A percentile compares a stretch with the other conserved stretches of the same genome.
Evolutionary conservation across 2,888 invertebrate genomes (phyloP).

Genomic region (Arctia plantaginis): DNA sequence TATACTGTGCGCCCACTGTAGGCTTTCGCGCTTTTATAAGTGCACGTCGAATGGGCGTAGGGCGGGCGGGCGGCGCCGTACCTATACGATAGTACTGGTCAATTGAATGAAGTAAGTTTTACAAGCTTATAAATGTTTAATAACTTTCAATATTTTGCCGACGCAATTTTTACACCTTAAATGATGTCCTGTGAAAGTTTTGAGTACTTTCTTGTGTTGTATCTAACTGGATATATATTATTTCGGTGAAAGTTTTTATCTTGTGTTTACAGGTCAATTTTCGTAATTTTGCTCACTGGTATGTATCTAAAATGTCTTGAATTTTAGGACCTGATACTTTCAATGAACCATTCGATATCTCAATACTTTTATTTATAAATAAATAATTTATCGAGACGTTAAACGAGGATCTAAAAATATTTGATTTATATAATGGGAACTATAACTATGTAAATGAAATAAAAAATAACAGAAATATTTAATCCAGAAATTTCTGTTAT

Average conservation of each 20-base stretch:
- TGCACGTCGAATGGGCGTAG: conserved; percentile 35
- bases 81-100: conserved; percentile 29
- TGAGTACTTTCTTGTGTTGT: conserved; percentile 5
- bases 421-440: too few relatives aligned
- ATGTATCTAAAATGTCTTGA: background rate
- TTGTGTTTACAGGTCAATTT: background rate
- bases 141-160: background rate
- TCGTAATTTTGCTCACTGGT: background rate
- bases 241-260: background rate
- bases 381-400: too few relatives aligned
- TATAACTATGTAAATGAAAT: too few relatives aligned
- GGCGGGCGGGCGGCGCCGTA: conserved; percentile 43
- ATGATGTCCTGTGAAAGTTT: background rate
- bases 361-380: too few relatives aligned
- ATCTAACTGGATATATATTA: background rate
- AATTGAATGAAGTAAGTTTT: conserved; percentile 26
- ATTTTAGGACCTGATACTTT: background rate
- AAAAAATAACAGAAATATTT: too few relatives aligned
- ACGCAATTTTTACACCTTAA: background rate
- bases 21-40: conserved; percentile 43
- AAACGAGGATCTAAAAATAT: too few relatives aligned
- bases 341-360: too few relatives aligned
- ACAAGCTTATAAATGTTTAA: conserved; percentile 11
- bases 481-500: too few relatives aligned
- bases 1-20: conserved; percentile 37